A percentile compares a stretch with the other conserved stretches of the same genome.
These are phyloP conservation scores for Atherinomorus stipes DNA, from an alignment of 2,113 vertebrate genomes.

Conservation along the genomic window DNA sequence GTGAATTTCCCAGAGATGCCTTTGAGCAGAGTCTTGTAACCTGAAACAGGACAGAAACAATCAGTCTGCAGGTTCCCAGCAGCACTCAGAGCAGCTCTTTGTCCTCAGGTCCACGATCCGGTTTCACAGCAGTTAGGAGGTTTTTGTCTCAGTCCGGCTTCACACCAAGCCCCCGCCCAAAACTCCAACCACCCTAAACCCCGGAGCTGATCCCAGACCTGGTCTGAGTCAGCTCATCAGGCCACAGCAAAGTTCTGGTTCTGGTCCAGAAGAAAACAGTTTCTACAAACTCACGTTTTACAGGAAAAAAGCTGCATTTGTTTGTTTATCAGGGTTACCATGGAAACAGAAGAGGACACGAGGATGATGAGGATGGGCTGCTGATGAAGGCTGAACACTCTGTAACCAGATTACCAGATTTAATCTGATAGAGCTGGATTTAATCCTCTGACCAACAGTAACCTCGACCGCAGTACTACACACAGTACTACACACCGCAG, in stretches of 20 bases:
- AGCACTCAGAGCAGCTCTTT: constrained; percentile 37
- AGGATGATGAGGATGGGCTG: constrained; percentile 2
- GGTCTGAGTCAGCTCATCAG: too few species aligned
- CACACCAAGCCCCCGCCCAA: too few species aligned
- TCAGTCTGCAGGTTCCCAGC: constrained; percentile 54
- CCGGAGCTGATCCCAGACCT: not conserved
- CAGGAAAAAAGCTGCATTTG: too few species aligned
- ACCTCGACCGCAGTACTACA: not conserved
- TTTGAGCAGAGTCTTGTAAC: constrained; percentile 95
- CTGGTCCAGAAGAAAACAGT: too few species aligned
- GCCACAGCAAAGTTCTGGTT: too few species aligned
- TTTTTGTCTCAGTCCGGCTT: not conserved
- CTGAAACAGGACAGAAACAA: constrained; percentile 76
- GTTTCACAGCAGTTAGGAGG: constrained; percentile 31
- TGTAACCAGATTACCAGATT: constrained; percentile 50
- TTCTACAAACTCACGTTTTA: too few species aligned
- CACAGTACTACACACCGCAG: too few species aligned
- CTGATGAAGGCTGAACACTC: constrained; percentile 25
- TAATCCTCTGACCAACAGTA: constrained; percentile 36
- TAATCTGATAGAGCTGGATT: constrained; percentile 7
- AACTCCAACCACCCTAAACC: not conserved
- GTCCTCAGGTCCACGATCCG: constrained; percentile 15
- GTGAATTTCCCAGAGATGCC: constrained; percentile 95
- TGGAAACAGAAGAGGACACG: not conserved
- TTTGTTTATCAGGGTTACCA: too few species aligned